Evolutionary conservation across 2,797 vertebrate genomes (phyloP).

Genomic region (Orestias chungarensis): DNA sequence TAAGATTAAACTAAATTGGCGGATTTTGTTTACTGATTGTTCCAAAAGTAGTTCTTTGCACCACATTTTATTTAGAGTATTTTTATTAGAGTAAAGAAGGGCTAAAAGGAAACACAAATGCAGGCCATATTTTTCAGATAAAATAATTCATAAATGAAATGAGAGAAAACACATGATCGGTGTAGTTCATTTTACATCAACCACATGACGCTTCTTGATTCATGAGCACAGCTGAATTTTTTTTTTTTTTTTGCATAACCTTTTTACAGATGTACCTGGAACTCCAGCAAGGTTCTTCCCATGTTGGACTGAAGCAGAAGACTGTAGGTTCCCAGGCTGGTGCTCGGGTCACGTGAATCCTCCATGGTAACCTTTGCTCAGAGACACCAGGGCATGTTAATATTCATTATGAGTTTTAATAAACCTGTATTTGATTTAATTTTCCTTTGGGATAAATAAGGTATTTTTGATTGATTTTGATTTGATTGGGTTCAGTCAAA

Average conservation of each 20-base stretch:
- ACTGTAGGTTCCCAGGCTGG: conserved; percentile 89
- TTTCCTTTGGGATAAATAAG: no score
- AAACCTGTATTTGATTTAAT: no score
- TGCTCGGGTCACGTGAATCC: conserved; percentile 85
- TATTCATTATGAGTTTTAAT: conserved; percentile 5
- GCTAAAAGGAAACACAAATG: not conserved
- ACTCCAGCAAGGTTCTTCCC: conserved; percentile 91
- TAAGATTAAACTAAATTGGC: not conserved
- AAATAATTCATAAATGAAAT: no score
- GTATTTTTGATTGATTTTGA: no score
- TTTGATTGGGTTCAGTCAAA: no score
- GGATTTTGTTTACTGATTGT: not conserved
- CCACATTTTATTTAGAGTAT: not conserved
- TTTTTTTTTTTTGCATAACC: not conserved
- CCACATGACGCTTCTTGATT: conserved; percentile 17
- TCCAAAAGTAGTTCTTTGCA: not conserved
- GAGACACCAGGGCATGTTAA: conserved; percentile 37
- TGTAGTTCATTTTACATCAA: conserved; percentile 3
- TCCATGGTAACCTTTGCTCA: conserved; percentile 81
- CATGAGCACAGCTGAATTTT: conserved; percentile 24
- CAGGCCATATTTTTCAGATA: not conserved
- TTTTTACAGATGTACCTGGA: conserved; percentile 81
- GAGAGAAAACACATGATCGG: no score
- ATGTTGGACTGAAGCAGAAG: conserved; percentile 86
- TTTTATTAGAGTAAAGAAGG: not conserved